Evolutionary conservation across 2,888 invertebrate genomes (phyloP), one percentile per base, ranked within the genome.

Genomic region (Caenorhabditis doughertyi): DNA sequence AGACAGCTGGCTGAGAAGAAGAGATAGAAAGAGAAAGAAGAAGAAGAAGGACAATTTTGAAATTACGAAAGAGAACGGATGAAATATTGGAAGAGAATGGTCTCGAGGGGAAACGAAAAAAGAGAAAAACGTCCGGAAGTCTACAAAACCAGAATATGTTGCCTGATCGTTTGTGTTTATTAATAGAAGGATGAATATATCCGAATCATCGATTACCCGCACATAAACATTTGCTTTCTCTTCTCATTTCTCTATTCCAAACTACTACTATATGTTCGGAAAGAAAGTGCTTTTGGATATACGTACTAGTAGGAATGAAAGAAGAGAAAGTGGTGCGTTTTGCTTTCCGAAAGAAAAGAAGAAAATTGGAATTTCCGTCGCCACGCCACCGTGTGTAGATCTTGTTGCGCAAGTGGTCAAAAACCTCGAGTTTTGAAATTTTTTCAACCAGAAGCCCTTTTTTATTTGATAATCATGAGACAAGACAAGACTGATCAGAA

Each of bases 291-390:
- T 32, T 56, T 25, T 13, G 65, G 73, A 47, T 42, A 71, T 62
- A 64, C 64, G 58, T 70, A 79, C 70, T 71, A 71, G 71, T 70
- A 79, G 70, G 56, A 42, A 60, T 29, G 51, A 35, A 49, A 64
- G 25, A 65, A 49, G 65, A 42, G 56, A 35, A 29, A 39, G 64
- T 49, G 55, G 62, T 51, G 65, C 51, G n/a, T 44, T 55, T 51
- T 62, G 55, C 55, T 73, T 62, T 73, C 55, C 44, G 44, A 68
- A 73, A 56, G 25, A 58, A 18, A 64, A 51, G 65, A 32, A 21
- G 62, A 72, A 73, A 80, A 73, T 72, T 73, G 80, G 72, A 80
- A 73, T 73, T 80, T 64, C 79, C 60, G 58, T 49, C 35, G 56
- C 53, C 49, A 64, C 44, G 53, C 35, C 49, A 47, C 27, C 64